Evolutionary conservation across 1,140 invertebrate genomes (phyloP).

Genomic region (Aphelinus atriplicis): DNA sequence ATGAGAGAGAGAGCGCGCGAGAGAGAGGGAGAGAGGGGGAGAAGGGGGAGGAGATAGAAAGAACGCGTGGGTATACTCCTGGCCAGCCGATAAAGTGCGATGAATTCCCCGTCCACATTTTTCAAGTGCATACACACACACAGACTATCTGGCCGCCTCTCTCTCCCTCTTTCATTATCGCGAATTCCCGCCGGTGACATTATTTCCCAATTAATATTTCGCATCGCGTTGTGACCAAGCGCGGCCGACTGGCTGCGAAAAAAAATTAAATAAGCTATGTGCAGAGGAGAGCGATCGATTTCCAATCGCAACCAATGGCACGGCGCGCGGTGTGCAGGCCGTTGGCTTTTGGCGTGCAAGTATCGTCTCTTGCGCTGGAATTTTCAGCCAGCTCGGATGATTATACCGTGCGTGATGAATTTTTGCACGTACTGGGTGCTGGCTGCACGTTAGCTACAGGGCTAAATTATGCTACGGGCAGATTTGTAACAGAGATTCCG

Average conservation of each 20-base stretch:
- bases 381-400: no score
- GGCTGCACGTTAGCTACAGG: no score
- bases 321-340: no score
- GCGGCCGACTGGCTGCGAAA: background rate
- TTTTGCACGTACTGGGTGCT: no score
- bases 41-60: no score
- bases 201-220: constrained; percentile 55
- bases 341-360: no score
- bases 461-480: no score
- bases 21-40: background rate
- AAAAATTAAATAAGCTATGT: constrained; percentile 13
- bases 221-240: background rate
- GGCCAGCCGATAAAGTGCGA: constrained; percentile 49
- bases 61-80: constrained; percentile 47
- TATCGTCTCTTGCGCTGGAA: no score
- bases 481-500: no score
- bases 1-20: background rate
- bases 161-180: constrained; percentile 47
- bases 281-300: constrained; percentile 7
- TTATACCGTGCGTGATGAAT: no score
- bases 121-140: constrained; percentile 16
- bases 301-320: background rate
- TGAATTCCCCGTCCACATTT: constrained; percentile 43
- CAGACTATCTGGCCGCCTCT: constrained; percentile 2
- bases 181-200: constrained; percentile 50